phyloP scores from a whole-genome alignment of 2,888 invertebrate species.

The Ctenicera cuprea region DNA sequence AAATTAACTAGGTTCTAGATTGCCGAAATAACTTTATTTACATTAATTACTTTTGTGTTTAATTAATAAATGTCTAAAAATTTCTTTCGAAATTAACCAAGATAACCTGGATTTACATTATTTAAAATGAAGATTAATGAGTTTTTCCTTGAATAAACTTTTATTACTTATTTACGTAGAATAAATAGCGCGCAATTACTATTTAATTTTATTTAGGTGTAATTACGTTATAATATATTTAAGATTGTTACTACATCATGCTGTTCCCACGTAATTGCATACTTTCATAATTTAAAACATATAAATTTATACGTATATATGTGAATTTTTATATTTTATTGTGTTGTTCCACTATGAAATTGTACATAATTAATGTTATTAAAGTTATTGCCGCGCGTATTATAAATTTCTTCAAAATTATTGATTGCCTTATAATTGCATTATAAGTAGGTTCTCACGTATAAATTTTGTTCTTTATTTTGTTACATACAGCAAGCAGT shows the following conservation, averaged over 20 bases:
- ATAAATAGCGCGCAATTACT: slow-evolving; percentile 51
- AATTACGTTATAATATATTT: slow-evolving; percentile 49
- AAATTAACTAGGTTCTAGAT: background rate
- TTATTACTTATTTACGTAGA: slow-evolving; percentile 49
- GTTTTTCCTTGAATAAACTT: slow-evolving; percentile 48
- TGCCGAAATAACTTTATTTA: slow-evolving; percentile 34
- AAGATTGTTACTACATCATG: slow-evolving; percentile 44
- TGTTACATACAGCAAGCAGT: slow-evolving; percentile 6
- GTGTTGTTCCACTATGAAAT: slow-evolving; percentile 46
- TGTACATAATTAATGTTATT: slow-evolving; percentile 52
- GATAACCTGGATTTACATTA: slow-evolving; percentile 45
- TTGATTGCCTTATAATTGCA: slow-evolving; percentile 42
- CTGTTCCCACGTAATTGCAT: slow-evolving; percentile 48
- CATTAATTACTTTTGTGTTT: slow-evolving; percentile 43
- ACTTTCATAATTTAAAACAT: slow-evolving; percentile 47
- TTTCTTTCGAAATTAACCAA: slow-evolving; percentile 27
- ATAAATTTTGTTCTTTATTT: slow-evolving; percentile 30
- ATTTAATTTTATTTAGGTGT: slow-evolving; percentile 49
- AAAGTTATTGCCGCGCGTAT: slow-evolving; percentile 44
- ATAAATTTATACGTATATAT: slow-evolving; percentile 34
- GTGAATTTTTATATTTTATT: slow-evolving; percentile 48
- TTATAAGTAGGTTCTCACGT: slow-evolving; percentile 34
- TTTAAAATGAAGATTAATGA: slow-evolving; percentile 50
- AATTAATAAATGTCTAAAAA: slow-evolving; percentile 48
- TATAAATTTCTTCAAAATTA: slow-evolving; percentile 50